Percentiles rank a stretch among this genome's conserved stretches.
These are phyloP conservation scores for Drosophila melanogaster DNA, from an alignment of 1,140 invertebrate species.

Conservation along the genomic window Release_6_plus_ISO1_MT NT_033779.5:13642501-13643000, in stretches of 20 bases:
- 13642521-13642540: conserved; percentile 28
- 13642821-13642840: neutral
- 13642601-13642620: conserved; percentile 17
- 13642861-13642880: neutral
- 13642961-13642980: neutral
- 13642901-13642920: neutral
- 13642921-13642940: neutral
- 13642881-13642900: neutral
- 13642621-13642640: neutral
- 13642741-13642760: neutral
- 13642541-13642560: conserved; percentile 63
- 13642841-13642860: neutral
- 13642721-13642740: neutral
- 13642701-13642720: neutral
- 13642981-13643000: neutral
- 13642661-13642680: neutral
- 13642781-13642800: neutral
- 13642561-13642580: conserved; percentile 24
- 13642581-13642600: conserved; percentile 47
- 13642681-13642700: conserved; percentile 9
- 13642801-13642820: neutral
- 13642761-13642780: neutral
- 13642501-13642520: conserved; percentile 60
- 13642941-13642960: no score
- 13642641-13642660: conserved; percentile 41